These are phyloP conservation scores for Microctonus hyperodae DNA, from an alignment of 2,888 invertebrate species.

Conservation along the genomic window DNA sequence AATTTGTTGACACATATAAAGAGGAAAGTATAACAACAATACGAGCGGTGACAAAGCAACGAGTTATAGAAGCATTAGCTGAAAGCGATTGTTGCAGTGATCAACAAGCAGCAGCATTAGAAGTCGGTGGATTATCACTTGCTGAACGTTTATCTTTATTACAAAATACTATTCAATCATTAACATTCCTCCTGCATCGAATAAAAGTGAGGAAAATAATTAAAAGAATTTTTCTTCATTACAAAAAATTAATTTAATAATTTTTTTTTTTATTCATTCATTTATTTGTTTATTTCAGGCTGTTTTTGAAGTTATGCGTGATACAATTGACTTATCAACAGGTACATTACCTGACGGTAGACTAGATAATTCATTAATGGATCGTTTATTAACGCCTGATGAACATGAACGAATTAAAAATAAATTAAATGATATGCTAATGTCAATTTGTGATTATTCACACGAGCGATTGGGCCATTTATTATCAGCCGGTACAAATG, in stretches of 20 bases:
- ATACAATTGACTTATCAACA: constrained; percentile 74
- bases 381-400: constrained; percentile 74
- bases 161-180: constrained; percentile 65
- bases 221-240: constrained; percentile 59
- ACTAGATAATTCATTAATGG: constrained; percentile 64
- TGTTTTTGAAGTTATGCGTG: constrained; percentile 78
- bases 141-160: constrained; percentile 67
- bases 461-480: constrained; percentile 92
- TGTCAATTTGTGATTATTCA: constrained; percentile 88
- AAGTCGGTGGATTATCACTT: constrained; percentile 62
- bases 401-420: constrained; percentile 75
- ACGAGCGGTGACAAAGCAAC: constrained; percentile 87
- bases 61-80: constrained; percentile 80
- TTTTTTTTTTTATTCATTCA: neutral
- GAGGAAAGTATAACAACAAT: constrained; percentile 90
- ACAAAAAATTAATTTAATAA: neutral
- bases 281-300: constrained; percentile 70
- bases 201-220: constrained; percentile 58
- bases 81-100: constrained; percentile 68
- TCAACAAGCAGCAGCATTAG: constrained; percentile 64
- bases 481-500: constrained; percentile 78
- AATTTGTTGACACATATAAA: constrained; percentile 86
- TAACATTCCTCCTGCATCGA: constrained; percentile 66
- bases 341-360: constrained; percentile 59
- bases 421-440: constrained; percentile 79